Conservation (phyloP, 2,888 invertebrate species). For the Zygaena filipendulae region DNA sequence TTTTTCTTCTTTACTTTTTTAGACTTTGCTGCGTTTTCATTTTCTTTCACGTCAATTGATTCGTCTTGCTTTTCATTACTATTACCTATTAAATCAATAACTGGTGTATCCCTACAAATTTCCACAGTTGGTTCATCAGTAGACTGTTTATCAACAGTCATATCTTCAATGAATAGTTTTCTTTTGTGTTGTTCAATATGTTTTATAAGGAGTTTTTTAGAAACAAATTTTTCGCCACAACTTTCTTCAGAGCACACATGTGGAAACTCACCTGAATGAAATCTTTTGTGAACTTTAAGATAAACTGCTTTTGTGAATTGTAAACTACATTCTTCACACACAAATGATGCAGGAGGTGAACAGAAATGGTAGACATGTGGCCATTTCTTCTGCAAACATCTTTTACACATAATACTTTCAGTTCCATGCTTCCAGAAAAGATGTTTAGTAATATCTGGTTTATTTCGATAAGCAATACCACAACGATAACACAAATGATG, state of each 20-base stretch:
- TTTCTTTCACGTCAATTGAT: slow-evolving; percentile 34
- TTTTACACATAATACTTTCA: slow-evolving; percentile 86
- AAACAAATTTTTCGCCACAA: slow-evolving; percentile 83
- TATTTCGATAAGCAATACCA: slow-evolving; percentile 88
- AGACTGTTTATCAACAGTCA: slow-evolving; percentile 31
- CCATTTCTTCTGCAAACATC: slow-evolving; percentile 90
- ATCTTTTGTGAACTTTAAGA: slow-evolving; percentile 84
- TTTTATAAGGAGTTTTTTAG: slow-evolving; percentile 79
- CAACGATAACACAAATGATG: slow-evolving; percentile 89
- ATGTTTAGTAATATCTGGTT: slow-evolving; percentile 89
- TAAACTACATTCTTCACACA: slow-evolving; percentile 83
- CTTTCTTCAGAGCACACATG: slow-evolving; percentile 77
- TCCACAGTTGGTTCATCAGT: slow-evolving; percentile 41
- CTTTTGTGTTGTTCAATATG: slow-evolving; percentile 74
- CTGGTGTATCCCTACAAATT: slow-evolving; percentile 21
- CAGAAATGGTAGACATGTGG: slow-evolving; percentile 93
- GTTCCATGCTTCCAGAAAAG: slow-evolving; percentile 94
- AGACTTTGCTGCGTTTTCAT: slow-evolving; percentile 38
- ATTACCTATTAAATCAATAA: slow-evolving; percentile 37
- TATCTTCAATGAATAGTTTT: slow-evolving; percentile 35
- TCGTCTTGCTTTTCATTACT: neutral
- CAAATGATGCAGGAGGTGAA: slow-evolving; percentile 80
- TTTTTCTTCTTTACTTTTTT: slow-evolving; percentile 61
- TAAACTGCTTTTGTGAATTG: slow-evolving; percentile 81
- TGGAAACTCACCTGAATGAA: slow-evolving; percentile 78